Evolutionary conservation across 2,888 invertebrate genomes (phyloP).

Genomic region (Cosmia trapezina): DNA sequence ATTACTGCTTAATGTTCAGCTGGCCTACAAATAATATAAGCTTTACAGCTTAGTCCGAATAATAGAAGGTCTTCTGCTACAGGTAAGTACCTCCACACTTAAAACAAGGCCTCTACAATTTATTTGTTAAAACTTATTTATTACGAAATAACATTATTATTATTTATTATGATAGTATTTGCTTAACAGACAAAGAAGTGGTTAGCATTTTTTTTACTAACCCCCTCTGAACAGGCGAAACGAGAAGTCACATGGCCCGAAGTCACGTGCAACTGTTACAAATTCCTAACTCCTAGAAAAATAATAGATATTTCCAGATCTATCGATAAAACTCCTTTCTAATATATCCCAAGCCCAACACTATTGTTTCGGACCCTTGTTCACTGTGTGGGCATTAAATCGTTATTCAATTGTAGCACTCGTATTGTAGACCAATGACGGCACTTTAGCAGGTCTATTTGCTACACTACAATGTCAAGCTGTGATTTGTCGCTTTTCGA

Average conservation of each 20-base stretch:
- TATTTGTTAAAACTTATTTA: no score
- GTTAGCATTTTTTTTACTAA: neutral
- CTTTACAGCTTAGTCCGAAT: neutral
- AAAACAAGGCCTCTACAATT: no score
- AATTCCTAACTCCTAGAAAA: neutral
- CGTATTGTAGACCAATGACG: slow-evolving; percentile 82
- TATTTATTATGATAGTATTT: neutral
- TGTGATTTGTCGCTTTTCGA: slow-evolving; percentile 57
- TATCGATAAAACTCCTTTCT: slow-evolving; percentile 18
- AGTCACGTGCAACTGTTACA: neutral
- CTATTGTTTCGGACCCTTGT: slow-evolving; percentile 77
- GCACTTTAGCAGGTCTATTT: slow-evolving; percentile 74
- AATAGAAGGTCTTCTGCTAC: neutral
- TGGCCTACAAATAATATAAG: neutral
- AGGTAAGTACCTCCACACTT: no score
- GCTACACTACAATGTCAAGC: slow-evolving; percentile 60
- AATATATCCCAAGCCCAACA: slow-evolving; percentile 64
- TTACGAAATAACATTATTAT: no score
- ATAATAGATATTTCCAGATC: neutral
- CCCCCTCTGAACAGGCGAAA: neutral
- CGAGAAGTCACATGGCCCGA: neutral
- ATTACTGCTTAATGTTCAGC: neutral
- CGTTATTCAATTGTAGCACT: slow-evolving; percentile 87
- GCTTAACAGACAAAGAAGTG: neutral
- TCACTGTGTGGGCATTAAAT: slow-evolving; percentile 80